phyloP scores from a whole-genome alignment of 2,797 vertebrate genomes.

The Valencia hispanica region DNA sequence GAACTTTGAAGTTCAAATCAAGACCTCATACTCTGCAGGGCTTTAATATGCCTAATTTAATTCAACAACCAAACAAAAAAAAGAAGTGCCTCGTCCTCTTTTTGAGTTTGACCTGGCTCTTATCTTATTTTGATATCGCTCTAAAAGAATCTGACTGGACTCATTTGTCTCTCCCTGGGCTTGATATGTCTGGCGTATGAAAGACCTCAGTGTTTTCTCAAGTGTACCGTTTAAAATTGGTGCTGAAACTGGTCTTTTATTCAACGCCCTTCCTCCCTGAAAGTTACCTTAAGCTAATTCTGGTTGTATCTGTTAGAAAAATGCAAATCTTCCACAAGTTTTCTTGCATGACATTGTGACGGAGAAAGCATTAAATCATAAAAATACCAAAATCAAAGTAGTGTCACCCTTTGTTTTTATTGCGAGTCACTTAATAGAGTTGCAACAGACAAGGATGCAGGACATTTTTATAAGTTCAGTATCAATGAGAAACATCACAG shows the following conservation, averaged over 20 bases:
- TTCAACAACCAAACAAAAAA: background rate
- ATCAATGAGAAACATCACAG: background rate
- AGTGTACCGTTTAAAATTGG: background rate
- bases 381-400: background rate
- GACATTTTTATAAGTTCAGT: background rate
- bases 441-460: background rate
- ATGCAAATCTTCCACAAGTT: background rate
- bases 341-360: background rate
- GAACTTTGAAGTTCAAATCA: background rate
- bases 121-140: conserved; percentile 5
- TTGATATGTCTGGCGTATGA: background rate
- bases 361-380: background rate
- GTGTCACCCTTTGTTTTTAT: background rate
- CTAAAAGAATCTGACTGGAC: background rate
- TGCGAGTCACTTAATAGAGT: background rate
- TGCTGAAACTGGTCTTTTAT: background rate
- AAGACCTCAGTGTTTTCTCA: background rate
- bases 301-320: background rate
- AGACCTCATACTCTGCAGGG: background rate
- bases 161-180: background rate
- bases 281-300: background rate
- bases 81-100: background rate
- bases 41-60: background rate
- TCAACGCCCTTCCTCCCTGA: background rate
- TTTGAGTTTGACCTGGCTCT: background rate